Base-by-base conservation (phyloP, 2,113 vertebrate species). In the Suncus etruscus region DNA sequence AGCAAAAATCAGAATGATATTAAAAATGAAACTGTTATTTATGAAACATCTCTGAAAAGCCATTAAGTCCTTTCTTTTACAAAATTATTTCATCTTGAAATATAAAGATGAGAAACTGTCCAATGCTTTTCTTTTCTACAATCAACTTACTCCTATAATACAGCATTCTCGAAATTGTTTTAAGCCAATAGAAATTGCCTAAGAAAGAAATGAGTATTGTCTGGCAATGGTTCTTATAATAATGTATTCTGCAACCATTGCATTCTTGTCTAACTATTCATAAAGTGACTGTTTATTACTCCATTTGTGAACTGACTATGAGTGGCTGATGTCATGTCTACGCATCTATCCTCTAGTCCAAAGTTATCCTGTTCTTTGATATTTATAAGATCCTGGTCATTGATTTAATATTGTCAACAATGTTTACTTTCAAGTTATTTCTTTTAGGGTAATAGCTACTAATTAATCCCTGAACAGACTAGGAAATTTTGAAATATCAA, bases 201-300 rank as follows among this genome's bases (percentile, higher is more conserved):
- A 73, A 94, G 92, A 96, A 91, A 81, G 82, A 83, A 86, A 82
- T 82, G 50, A 85, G 15, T 89, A 32, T 87, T 27, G 27, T 39
- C 66, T 94, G 47, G 61, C 22, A 54, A 83, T 54, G 61, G 16
- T 54, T 92, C 29, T 69, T 70, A 63, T 24, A 45, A 54, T 51
- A 85, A 76, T 54, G 66, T 83, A 72, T 92, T 66, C 50, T 92
- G 83, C 84, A 92, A 94, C 80, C 47, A 82, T 6, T 69, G 8
- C 51, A 83, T 91, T 94, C 39, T 92, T 96, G 72, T 83, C 74
- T 92, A 85, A 79, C 58, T 45, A 91, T 70, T 91, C 58, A 91
- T 48, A 6, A 94, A 83, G 48, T 29, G 0, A 61, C 47, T 89
- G 58, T 75, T 94, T 75, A 94, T 83, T 89, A 91, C 24, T n/a